A percentile compares a stretch with the other conserved stretches of the same genome.
These are phyloP conservation scores for Oncorhynchus tshawytscha DNA, from an alignment of 2,113 vertebrate genomes.

Conservation along the genomic window DNA sequence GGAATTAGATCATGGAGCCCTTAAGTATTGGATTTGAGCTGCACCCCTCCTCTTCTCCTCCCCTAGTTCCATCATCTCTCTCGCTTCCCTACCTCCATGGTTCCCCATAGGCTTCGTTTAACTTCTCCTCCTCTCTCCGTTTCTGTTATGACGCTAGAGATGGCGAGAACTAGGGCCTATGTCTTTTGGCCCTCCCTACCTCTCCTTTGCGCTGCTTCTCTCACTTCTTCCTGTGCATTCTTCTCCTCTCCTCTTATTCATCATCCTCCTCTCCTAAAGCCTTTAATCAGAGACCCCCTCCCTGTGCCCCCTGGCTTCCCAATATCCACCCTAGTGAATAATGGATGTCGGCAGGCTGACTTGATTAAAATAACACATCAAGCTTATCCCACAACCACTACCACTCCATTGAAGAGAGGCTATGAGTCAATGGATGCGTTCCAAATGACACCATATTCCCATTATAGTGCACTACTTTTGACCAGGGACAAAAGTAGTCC, in stretches of 20 bases:
- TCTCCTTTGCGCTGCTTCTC: not conserved
- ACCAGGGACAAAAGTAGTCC: no score
- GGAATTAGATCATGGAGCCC: slow-evolving; percentile 47
- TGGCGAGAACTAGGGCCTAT: no score
- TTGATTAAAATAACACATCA: slow-evolving; percentile 74
- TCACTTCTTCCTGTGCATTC: not conserved
- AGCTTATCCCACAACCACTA: slow-evolving; percentile 30
- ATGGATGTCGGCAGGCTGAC: slow-evolving; percentile 67
- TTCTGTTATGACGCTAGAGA: no score
- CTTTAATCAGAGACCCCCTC: slow-evolving; percentile 46
- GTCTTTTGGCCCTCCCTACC: not conserved
- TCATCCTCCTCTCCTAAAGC: slow-evolving; percentile 13
- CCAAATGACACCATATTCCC: no score
- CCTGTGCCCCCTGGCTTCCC: slow-evolving; percentile 50
- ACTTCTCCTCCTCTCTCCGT: no score
- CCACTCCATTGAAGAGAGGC: slow-evolving; percentile 47
- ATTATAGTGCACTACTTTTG: no score
- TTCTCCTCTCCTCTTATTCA: slow-evolving; percentile 8
- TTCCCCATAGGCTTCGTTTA: not conserved
- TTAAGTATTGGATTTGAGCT: slow-evolving; percentile 35
- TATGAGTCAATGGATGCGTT: slow-evolving; percentile 12
- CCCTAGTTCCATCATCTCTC: not conserved
- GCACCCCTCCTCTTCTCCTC: not conserved
- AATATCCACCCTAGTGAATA: slow-evolving; percentile 71
- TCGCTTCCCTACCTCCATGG: not conserved